These are phyloP conservation scores for Monopis laevigella DNA, from an alignment of 2,888 invertebrate genomes.

Conservation along the genomic window DNA sequence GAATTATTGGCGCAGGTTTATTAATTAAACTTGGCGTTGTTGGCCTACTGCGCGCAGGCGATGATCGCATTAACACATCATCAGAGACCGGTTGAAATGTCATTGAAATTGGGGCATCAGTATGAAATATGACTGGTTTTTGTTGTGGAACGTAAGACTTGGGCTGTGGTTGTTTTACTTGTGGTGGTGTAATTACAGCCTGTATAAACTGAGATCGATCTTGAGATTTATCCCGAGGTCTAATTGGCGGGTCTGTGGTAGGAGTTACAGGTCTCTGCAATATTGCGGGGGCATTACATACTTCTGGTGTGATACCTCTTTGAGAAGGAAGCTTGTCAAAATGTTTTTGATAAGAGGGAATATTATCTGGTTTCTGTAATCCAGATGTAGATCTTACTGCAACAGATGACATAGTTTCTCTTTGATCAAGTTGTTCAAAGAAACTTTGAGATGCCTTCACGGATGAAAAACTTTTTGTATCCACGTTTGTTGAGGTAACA, in stretches of 20 bases:
- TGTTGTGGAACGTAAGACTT: conserved; percentile 20
- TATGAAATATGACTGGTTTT: conserved; percentile 43
- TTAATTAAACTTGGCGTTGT: conserved; percentile 77
- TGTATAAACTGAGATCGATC: conserved; percentile 23
- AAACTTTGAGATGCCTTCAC: conserved; percentile 48
- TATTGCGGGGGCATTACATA: conserved; percentile 45
- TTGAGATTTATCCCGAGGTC: conserved; percentile 38
- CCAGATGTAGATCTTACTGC: conserved; percentile 55
- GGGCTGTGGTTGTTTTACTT: conserved; percentile 22
- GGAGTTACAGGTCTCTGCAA: conserved; percentile 51
- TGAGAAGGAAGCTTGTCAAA: conserved; percentile 68
- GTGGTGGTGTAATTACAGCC: conserved; percentile 2
- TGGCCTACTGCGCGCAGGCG: conserved; percentile 66
- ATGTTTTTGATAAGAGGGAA: conserved; percentile 73
- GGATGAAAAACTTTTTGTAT: conserved; percentile 38
- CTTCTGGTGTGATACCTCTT: conserved; percentile 67
- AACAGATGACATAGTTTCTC: conserved; percentile 39
- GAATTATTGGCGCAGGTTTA: conserved; percentile 79
- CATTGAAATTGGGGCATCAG: conserved; percentile 65
- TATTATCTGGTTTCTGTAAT: conserved; percentile 69
- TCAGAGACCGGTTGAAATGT: conserved; percentile 73
- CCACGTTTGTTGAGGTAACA: conserved; percentile 26
- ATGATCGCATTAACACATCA: conserved; percentile 58
- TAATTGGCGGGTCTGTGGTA: conserved; percentile 44
- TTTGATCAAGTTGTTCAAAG: conserved; percentile 50